These are phyloP conservation scores for Dicyrtoma fusca DNA, from an alignment of 2,888 invertebrate species.

Conservation along the genomic window DNA sequence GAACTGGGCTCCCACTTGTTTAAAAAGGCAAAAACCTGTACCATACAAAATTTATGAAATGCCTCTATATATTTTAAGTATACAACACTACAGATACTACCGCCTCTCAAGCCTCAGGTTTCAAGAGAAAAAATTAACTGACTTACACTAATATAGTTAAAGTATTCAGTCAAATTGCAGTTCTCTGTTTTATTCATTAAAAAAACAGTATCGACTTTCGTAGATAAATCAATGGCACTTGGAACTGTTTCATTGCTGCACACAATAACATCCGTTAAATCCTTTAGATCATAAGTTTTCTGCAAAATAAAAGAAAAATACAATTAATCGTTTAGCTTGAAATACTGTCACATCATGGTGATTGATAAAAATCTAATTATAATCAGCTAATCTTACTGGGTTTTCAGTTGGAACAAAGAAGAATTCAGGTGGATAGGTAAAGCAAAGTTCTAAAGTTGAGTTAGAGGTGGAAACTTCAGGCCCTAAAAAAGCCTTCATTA, in stretches of 20 bases:
- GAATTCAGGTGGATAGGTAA: slow-evolving; percentile 39
- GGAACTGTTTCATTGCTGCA: slow-evolving; percentile 29
- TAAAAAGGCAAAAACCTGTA: too few species aligned
- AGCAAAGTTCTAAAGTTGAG: slow-evolving; percentile 37
- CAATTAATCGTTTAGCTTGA: not conserved
- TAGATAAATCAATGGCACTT: not conserved
- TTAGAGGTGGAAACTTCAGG: not conserved
- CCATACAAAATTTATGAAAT: too few species aligned
- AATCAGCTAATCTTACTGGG: slow-evolving; percentile 15
- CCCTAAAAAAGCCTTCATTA: slow-evolving; percentile 12
- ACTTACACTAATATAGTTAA: slow-evolving; percentile 37
- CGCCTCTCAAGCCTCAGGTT: too few species aligned
- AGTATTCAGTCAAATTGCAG: slow-evolving; percentile 34
- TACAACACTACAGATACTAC: too few species aligned
- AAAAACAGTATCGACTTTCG: slow-evolving; percentile 1
- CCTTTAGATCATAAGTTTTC: slow-evolving; percentile 38
- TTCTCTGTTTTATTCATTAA: slow-evolving; percentile 14
- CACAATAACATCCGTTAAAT: slow-evolving; percentile 34
- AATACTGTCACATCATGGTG: too few species aligned
- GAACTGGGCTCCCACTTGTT: too few species aligned
- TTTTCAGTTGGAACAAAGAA: slow-evolving; percentile 38
- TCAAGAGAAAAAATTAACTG: too few species aligned
- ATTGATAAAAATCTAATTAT: not conserved
- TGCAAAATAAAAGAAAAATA: slow-evolving; percentile 2
- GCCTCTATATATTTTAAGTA: too few species aligned